phyloP scores from a whole-genome alignment of 2,113 vertebrate species.

The Protomyctophum bolini region DNA sequence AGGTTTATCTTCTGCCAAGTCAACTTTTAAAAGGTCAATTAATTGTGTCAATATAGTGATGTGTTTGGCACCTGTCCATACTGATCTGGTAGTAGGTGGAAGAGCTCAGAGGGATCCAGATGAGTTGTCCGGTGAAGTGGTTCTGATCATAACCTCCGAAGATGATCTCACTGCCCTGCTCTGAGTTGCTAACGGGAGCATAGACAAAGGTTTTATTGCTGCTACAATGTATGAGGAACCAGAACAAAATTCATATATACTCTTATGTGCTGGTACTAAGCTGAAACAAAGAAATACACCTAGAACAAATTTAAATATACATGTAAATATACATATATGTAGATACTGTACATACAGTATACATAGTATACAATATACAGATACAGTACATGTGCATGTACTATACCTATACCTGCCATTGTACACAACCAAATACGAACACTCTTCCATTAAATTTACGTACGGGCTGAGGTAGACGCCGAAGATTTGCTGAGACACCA shows the following conservation, averaged over 20 bases:
- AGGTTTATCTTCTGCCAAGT: too few relatives aligned
- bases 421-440: neutral
- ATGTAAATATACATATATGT: neutral
- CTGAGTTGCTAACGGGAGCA: conserved; percentile 40
- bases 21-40: too few relatives aligned
- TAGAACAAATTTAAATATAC: neutral
- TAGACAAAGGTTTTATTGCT: too few relatives aligned
- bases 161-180: conserved; percentile 71
- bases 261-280: too few relatives aligned
- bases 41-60: neutral
- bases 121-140: conserved; percentile 69
- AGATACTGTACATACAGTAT: neutral
- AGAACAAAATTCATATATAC: too few relatives aligned
- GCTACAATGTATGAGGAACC: too few relatives aligned
- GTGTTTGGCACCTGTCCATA: conserved; percentile 75
- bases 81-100: conserved; percentile 81
- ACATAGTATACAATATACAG: too few relatives aligned
- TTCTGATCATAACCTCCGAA: conserved; percentile 72
- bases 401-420: too few relatives aligned
- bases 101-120: conserved; percentile 76
- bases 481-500: conserved; percentile 56
- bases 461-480: conserved; percentile 72
- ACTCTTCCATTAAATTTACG: conserved; percentile 1
- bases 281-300: too few relatives aligned
- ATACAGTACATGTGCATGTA: too few relatives aligned